Evolutionary conservation across 1,140 invertebrate genomes (phyloP), one percentile per base, ranked within the genome.

Genomic region (Drusus annulatus): DNA sequence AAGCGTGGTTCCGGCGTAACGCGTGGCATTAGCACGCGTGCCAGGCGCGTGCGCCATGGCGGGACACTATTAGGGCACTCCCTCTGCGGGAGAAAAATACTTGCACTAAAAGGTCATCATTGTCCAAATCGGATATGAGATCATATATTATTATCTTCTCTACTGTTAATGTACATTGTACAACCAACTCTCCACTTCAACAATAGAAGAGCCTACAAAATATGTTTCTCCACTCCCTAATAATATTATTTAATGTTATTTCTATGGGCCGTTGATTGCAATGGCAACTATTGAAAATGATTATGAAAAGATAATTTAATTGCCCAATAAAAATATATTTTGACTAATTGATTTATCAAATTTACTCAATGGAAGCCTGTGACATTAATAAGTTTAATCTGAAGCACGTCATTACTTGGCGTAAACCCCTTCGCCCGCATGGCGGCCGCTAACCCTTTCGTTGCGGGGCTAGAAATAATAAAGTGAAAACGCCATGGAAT

Each of bases 311-410:
- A 25, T 15, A 15, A 71, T 25, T 71, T 52, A 71, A 71, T 71
- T 51, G 45, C 68, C 68, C 21, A 71, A 52, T 71, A 71, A 71
- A 71, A 69, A 71, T 13, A 71, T 71, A n/a, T 71, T 50, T 71
- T 19, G 13, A 52, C 68, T 71, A 71, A 71, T 71, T 71, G 68
- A 71, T 71, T 71, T 71, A 71, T 71, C 68, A 71, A 71, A 71
- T 71, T 50, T 51, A 23, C n/a, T 51, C 19, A 71, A 21, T 25
- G 21, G 62, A 28, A 16, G 23, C 60, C 19, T 16, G 62, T 28
- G 62, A 65, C 62, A 65, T 65, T 65, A 65, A 65, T 65, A 65
- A 65, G 28, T 31, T 23, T 15, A 65, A 21, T 65, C 62, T 28
- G 62, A 28, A 45, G 36, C 36, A 45, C 36, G 36, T 45, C 36